Evolutionary conservation across 2,888 invertebrate species (phyloP).

Genomic region (Pantelozetes paolii): DNA sequence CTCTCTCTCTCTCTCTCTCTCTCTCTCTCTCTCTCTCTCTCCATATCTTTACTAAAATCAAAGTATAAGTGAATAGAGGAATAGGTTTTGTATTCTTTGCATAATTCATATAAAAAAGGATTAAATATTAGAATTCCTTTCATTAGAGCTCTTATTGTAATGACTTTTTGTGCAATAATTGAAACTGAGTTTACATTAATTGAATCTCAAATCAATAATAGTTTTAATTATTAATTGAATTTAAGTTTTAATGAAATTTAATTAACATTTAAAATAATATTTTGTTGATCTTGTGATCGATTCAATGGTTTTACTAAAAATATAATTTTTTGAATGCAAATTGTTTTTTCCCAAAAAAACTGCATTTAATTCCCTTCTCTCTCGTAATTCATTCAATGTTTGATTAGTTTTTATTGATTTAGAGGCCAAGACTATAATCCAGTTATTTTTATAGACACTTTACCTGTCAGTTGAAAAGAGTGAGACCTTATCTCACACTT

Average conservation of each 20-base stretch:
- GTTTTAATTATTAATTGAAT: too few relatives aligned
- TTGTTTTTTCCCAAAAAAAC: neutral
- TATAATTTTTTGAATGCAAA: too few relatives aligned
- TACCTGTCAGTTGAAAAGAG: conserved; percentile 18
- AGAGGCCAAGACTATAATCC: neutral
- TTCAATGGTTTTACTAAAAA: too few relatives aligned
- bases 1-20: conserved; percentile 35
- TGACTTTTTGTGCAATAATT: neutral
- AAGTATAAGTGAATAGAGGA: neutral
- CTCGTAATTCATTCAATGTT: neutral
- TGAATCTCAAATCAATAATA: too few relatives aligned
- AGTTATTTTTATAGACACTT: neutral
- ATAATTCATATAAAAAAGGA: conserved; percentile 1
- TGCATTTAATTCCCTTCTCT: neutral
- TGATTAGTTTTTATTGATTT: neutral
- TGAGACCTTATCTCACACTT: conserved; percentile 5
- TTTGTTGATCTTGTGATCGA: too few relatives aligned
- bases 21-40: conserved; percentile 24
- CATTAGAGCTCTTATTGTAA: neutral
- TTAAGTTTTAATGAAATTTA: too few relatives aligned
- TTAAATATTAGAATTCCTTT: neutral
- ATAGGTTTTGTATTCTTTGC: neutral
- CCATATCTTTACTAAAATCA: conserved; percentile 5
- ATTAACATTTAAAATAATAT: too few relatives aligned
- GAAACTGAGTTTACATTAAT: neutral